These are phyloP conservation scores for Phataginus tetradactyla DNA, from an alignment of 2,797 vertebrate genomes.

Conservation along the genomic window DNA sequence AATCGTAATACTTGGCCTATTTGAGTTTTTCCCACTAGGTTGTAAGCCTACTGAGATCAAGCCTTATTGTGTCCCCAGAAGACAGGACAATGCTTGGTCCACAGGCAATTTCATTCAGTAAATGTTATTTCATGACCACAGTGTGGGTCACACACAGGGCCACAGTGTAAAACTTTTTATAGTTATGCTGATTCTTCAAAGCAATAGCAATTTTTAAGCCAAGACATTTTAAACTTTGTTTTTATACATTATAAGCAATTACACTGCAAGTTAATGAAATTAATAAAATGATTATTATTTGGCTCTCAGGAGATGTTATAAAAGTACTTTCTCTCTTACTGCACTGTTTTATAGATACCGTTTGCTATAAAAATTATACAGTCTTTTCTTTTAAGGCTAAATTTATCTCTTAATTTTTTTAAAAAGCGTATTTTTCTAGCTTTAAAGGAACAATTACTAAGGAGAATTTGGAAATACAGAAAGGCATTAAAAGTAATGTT, in stretches of 20 bases:
- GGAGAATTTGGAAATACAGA: not conserved
- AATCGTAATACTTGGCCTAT: not conserved
- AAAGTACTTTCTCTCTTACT: not conserved
- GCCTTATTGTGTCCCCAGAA: not conserved
- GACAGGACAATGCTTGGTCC: not conserved
- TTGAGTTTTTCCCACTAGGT: not conserved
- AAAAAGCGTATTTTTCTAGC: not conserved
- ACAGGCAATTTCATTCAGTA: not conserved
- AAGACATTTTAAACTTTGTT: constrained; percentile 41
- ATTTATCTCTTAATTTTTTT: not conserved
- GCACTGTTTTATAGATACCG: not conserved
- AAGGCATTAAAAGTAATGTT: not conserved
- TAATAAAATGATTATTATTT: constrained; percentile 10
- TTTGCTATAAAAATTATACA: not conserved
- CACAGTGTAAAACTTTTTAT: not conserved
- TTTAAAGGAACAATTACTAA: constrained; percentile 29
- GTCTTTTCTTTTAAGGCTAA: not conserved
- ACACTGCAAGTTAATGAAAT: constrained; percentile 24
- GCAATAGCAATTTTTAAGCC: not conserved
- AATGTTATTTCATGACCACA: not conserved
- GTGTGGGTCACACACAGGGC: not conserved
- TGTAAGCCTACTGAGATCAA: constrained; percentile 3
- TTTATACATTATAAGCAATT: constrained; percentile 18
- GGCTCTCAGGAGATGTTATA: not conserved
- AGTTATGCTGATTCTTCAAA: not conserved